A percentile compares a stretch with the other conserved stretches of the same genome.
phyloP scores from a whole-genome alignment of 2,113 vertebrate species.

The Rissa tridactyla region DNA sequence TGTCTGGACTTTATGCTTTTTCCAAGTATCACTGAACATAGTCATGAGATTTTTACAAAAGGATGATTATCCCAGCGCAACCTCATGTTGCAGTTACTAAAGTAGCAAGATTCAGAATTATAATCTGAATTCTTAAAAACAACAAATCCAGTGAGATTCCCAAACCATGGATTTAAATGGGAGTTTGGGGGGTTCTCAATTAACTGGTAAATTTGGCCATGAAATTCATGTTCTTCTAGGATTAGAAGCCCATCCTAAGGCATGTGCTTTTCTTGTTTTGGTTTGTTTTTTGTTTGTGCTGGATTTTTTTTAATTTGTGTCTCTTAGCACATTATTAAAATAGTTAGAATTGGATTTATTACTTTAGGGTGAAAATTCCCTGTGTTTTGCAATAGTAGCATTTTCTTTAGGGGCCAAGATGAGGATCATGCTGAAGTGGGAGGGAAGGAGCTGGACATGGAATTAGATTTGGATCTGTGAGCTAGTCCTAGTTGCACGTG shows the following conservation, averaged over 20 bases:
- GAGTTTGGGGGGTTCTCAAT: not conserved
- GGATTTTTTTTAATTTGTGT: not conserved
- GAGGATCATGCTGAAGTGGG: not conserved
- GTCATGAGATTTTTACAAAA: not conserved
- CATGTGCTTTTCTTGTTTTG: not conserved
- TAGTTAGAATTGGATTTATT: not conserved
- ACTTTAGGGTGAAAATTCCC: not conserved
- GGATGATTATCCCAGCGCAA: not conserved
- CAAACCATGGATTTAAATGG: not conserved
- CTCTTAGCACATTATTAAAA: not conserved
- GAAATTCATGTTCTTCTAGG: not conserved
- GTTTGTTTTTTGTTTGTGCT: not conserved
- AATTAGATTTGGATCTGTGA: not conserved
- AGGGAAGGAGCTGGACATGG: not conserved
- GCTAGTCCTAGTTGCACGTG: not conserved
- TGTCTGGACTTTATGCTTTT: not conserved
- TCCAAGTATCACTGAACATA: not conserved
- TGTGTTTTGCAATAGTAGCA: not conserved
- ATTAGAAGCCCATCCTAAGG: not conserved
- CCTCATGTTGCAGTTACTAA: not conserved
- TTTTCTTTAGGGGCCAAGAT: not conserved
- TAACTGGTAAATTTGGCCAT: not conserved
- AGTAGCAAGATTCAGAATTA: not conserved
- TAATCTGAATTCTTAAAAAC: not conserved
- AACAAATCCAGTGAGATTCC: not conserved